Conservation (phyloP, 64 coral and sea anemone species). For the Hydrozoanthus tunicans region DNA sequence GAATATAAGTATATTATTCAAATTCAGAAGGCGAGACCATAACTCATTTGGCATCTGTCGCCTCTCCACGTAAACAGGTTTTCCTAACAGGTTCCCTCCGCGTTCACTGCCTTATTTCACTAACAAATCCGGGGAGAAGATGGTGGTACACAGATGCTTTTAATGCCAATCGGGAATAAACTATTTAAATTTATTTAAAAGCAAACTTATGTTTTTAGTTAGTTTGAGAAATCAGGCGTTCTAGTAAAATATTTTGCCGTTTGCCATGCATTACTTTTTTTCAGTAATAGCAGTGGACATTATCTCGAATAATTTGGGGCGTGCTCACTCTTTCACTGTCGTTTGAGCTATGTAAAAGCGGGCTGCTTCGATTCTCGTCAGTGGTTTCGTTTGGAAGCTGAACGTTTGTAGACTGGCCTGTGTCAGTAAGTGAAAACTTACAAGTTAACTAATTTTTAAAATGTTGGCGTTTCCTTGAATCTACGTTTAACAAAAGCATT, state of each 20-base stretch:
- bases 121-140: neutral
- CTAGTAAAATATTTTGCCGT: neutral
- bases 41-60: too few relatives aligned
- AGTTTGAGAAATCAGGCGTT: neutral
- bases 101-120: neutral
- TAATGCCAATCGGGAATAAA: neutral
- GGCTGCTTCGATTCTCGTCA: neutral
- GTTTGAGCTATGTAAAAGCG: neutral
- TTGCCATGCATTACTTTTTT: constrained; percentile 28
- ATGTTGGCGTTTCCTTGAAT: neutral
- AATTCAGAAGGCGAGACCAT: too few relatives aligned
- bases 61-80: too few relatives aligned
- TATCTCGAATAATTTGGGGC: neutral
- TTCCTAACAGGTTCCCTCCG: too few relatives aligned
- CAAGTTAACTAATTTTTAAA: neutral
- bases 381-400: neutral
- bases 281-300: constrained; percentile 19
- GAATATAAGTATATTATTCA: too few relatives aligned
- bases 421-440: constrained; percentile 28
- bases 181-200: neutral
- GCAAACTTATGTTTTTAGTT: neutral
- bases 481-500: neutral
- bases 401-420: neutral
- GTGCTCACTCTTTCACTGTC: neutral
- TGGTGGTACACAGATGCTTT: neutral